A percentile compares a stretch with the other conserved stretches of the same genome.
These are phyloP conservation scores for Gymnobelideus leadbeateri DNA, from an alignment of 2,113 vertebrate genomes.

Conservation along the genomic window DNA sequence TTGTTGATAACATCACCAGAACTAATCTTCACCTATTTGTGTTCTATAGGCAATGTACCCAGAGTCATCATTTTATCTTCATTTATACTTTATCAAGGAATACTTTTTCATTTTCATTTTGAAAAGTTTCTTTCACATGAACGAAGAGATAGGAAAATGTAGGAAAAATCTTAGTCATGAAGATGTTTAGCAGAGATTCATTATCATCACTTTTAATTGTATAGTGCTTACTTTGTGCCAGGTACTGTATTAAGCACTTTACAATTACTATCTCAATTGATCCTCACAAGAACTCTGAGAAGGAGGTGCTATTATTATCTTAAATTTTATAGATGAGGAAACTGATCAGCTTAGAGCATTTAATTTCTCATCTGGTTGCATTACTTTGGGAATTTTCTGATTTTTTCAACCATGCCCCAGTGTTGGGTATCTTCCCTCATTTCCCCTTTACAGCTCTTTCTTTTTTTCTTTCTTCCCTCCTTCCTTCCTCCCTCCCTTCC, in stretches of 20 bases:
- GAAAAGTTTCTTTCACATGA: neutral
- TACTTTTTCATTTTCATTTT: neutral
- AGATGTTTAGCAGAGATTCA: neutral
- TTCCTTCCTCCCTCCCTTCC: neutral
- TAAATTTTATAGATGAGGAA: neutral
- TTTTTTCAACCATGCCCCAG: neutral
- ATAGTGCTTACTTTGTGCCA: neutral
- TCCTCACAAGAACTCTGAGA: neutral
- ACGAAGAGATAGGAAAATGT: neutral
- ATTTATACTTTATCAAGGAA: neutral
- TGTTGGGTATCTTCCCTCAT: neutral
- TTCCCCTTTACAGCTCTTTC: neutral
- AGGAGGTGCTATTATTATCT: neutral
- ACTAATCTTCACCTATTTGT: neutral
- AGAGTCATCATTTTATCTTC: neutral
- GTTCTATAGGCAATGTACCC: neutral
- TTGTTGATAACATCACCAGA: neutral
- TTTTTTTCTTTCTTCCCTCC: neutral
- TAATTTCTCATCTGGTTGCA: neutral
- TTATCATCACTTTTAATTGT: neutral
- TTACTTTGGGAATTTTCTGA: neutral
- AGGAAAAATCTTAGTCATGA: neutral
- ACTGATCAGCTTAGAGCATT: neutral
- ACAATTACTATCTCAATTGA: neutral
- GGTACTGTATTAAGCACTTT: neutral